Evolutionary conservation across 2,113 vertebrate genomes (phyloP).

Genomic region (Actinemys pallida): DNA sequence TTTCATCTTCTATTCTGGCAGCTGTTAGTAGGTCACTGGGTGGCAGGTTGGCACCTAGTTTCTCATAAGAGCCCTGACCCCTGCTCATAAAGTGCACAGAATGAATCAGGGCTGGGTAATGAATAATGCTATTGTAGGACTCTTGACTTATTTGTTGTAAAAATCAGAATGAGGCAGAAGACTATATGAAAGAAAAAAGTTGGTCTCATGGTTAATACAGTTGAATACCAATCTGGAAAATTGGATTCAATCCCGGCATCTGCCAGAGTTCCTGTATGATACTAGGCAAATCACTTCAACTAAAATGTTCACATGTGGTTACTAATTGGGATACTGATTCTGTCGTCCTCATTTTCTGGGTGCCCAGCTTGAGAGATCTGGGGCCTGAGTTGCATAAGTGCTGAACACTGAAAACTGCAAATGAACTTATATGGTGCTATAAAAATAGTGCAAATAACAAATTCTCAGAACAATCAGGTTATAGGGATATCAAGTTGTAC

Average conservation of each 20-base stretch:
- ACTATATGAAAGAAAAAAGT: neutral
- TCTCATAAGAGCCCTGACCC: no score
- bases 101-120: no score
- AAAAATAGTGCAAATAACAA: neutral
- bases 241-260: neutral
- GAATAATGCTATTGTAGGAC: no score
- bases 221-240: neutral
- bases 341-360: neutral
- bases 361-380: neutral
- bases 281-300: neutral
- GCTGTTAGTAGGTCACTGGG: no score
- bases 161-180: no score
- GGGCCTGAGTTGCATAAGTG: neutral
- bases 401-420: neutral
- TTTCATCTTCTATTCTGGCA: no score
- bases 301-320: neutral
- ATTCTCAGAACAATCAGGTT: neutral
- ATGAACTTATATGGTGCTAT: neutral
- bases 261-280: neutral
- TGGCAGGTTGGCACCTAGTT: no score
- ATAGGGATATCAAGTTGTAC: neutral
- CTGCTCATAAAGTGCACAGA: no score
- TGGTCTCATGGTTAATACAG: neutral
- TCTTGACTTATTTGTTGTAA: no score
- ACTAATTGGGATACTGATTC: neutral